Evolutionary conservation across 2,797 vertebrate genomes (phyloP).

Genomic region (Pseudotriccus pelzelni): DNA sequence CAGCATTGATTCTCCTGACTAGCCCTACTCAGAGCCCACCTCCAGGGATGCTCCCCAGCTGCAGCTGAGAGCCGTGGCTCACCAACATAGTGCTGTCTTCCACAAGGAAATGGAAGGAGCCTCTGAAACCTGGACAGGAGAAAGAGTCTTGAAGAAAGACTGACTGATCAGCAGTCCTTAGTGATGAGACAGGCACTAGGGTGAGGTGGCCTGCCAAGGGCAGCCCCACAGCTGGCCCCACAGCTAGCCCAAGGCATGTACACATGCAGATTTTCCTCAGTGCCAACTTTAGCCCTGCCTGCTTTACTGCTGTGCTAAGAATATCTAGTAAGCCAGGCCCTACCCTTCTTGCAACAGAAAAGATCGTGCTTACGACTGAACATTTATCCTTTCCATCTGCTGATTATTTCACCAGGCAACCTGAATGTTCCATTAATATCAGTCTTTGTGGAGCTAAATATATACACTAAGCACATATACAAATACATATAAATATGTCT

Average conservation of each 20-base stretch:
- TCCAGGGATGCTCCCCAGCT: background rate
- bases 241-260: background rate
- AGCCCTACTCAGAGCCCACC: background rate
- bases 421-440: constrained; percentile 40
- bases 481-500: constrained; percentile 59
- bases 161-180: background rate
- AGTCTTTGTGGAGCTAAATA: constrained; percentile 60
- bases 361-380: background rate
- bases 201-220: background rate
- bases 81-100: fast-evolving
- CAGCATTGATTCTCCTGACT: background rate
- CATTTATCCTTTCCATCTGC: constrained; percentile 34
- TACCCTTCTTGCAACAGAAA: background rate
- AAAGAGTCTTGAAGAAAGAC: background rate
- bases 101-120: background rate
- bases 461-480: constrained; percentile 48
- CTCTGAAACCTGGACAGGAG: background rate
- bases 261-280: background rate
- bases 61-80: background rate
- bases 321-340: background rate
- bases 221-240: background rate
- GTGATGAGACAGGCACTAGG: background rate
- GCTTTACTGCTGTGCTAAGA: background rate
- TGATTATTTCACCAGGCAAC: constrained; percentile 58
- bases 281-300: background rate